phyloP scores from a whole-genome alignment of 2,797 vertebrate species.

The Emydoidea blandingii region DNA sequence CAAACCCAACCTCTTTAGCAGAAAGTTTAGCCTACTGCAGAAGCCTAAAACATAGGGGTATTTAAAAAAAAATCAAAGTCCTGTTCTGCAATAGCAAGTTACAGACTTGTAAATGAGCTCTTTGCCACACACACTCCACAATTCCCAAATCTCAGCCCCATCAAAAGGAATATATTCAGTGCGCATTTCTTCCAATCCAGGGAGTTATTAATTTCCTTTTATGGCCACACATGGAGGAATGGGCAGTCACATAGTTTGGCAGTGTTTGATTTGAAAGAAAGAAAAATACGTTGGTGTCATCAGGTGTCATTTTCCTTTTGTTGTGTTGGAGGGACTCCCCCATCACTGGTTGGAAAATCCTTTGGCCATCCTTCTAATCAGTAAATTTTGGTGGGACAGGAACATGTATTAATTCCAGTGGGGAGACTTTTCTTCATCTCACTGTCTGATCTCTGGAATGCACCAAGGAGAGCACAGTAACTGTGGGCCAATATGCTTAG shows the following conservation, averaged over 20 bases:
- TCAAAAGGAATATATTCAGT: background rate
- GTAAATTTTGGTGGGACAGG: background rate
- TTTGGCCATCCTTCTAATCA: background rate
- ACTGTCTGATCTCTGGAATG: background rate
- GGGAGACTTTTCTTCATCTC: background rate
- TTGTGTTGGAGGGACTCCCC: background rate
- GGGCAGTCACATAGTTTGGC: background rate
- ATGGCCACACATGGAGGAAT: background rate
- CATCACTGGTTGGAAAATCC: accelerated
- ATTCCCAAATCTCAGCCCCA: background rate
- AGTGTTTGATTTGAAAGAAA: background rate
- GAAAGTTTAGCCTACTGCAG: background rate
- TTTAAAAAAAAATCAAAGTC: background rate
- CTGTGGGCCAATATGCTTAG: background rate
- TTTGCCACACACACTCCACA: background rate
- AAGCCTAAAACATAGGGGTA: background rate
- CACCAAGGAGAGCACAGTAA: background rate
- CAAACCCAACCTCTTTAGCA: background rate
- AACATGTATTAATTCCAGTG: accelerated
- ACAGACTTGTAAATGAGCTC: background rate
- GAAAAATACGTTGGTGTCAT: background rate
- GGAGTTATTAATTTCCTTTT: background rate
- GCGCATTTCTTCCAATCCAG: background rate
- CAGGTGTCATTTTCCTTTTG: background rate
- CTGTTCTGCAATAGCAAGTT: background rate